These are phyloP conservation scores for Himalopsyche tibetana DNA, from an alignment of 2,888 invertebrate species.

Conservation along the genomic window DNA sequence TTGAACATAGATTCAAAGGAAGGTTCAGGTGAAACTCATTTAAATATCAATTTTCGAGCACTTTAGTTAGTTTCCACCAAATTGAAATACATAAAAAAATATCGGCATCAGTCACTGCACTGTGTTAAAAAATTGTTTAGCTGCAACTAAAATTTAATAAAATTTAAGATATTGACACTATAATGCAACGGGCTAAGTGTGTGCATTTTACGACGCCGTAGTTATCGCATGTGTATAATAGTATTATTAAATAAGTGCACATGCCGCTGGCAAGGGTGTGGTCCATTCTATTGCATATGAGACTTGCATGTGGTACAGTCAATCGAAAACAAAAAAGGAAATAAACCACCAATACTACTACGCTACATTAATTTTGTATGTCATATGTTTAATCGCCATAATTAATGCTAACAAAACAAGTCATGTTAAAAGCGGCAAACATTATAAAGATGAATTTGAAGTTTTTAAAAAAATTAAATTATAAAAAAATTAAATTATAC, in stretches of 20 bases:
- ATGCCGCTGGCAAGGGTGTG: constrained; percentile 40
- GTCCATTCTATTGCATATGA: constrained; percentile 43
- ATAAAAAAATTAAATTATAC: too few species aligned
- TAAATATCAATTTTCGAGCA: too few species aligned
- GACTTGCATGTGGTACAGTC: constrained; percentile 32
- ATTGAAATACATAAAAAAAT: background rate
- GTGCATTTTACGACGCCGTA: constrained; percentile 34
- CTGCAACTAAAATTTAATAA: constrained; percentile 22
- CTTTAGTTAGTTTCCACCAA: too few species aligned
- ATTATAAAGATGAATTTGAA: too few species aligned
- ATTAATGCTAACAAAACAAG: too few species aligned
- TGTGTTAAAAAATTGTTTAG: background rate
- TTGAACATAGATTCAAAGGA: too few species aligned
- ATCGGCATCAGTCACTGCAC: background rate
- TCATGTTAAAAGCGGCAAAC: too few species aligned
- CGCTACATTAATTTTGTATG: too few species aligned
- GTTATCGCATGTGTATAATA: constrained; percentile 14
- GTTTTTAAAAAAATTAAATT: too few species aligned
- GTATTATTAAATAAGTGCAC: constrained; percentile 20
- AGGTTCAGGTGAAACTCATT: too few species aligned
- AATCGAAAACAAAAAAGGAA: background rate
- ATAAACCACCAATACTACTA: too few species aligned
- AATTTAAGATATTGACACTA: constrained; percentile 10
- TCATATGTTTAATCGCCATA: too few species aligned
- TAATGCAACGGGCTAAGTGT: background rate